phyloP scores from a whole-genome alignment of 1,140 invertebrate genomes.

The Drosophila persimilis region DNA sequence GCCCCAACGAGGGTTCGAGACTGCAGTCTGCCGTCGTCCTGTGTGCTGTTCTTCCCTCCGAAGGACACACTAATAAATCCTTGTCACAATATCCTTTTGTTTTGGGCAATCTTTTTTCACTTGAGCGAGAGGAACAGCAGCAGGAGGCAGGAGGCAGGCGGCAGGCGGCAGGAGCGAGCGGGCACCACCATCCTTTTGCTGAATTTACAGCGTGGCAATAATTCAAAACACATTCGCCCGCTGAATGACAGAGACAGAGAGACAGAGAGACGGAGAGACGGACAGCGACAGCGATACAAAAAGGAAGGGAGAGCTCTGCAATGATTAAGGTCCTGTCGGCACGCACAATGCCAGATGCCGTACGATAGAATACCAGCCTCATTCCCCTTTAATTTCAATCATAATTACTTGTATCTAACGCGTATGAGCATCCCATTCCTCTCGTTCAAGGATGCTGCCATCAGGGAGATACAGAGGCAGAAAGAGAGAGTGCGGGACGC shows the following conservation, averaged over 20 bases:
- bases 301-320: slow-evolving; percentile 1
- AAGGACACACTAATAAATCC: slow-evolving; percentile 70
- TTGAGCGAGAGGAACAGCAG: slow-evolving; percentile 23
- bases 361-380: slow-evolving; percentile 13
- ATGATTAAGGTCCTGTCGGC: slow-evolving; percentile 76
- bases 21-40: neutral
- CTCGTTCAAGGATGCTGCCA: too few species aligned
- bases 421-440: too few species aligned
- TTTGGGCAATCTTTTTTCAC: slow-evolving; percentile 68
- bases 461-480: too few species aligned
- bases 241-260: slow-evolving; percentile 23
- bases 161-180: neutral
- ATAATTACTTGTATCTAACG: too few species aligned
- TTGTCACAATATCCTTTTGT: slow-evolving; percentile 80
- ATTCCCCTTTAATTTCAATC: too few species aligned
- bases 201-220: slow-evolving; percentile 73
- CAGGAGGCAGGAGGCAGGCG: neutral
- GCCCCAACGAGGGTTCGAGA: neutral
- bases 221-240: slow-evolving; percentile 77
- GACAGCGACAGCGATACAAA: neutral
- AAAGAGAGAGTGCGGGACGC: too few species aligned
- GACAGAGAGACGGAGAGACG: neutral
- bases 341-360: slow-evolving; percentile 48
- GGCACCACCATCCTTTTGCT: slow-evolving; percentile 62
- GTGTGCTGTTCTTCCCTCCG: slow-evolving; percentile 6